Conservation (phyloP, 2,113 vertebrate genomes). For the Gambusia holbrooki region DNA sequence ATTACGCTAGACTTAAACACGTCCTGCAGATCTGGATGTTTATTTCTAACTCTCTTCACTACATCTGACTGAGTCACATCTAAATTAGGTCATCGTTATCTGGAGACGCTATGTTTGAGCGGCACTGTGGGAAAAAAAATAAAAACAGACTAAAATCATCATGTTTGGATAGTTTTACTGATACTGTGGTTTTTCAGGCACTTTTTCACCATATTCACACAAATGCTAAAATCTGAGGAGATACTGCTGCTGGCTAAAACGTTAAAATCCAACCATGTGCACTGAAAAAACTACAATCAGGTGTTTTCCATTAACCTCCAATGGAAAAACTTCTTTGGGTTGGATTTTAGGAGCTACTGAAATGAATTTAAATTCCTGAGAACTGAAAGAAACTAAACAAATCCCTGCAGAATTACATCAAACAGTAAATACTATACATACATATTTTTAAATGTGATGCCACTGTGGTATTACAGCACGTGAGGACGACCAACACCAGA, state of each 20-base stretch:
- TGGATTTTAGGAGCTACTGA: slow-evolving; percentile 31
- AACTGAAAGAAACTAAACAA: slow-evolving; percentile 53
- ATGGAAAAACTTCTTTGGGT: slow-evolving; percentile 52
- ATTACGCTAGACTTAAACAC: slow-evolving; percentile 14
- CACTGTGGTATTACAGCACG: slow-evolving; percentile 5
- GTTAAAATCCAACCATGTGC: background rate
- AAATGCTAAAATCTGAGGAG: slow-evolving; percentile 2
- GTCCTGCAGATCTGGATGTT: slow-evolving; percentile 6
- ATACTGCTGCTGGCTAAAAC: background rate
- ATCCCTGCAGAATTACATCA: slow-evolving; percentile 31
- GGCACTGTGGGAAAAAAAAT: slow-evolving; percentile 22
- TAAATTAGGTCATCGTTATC: slow-evolving; percentile 16
- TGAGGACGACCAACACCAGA: slow-evolving; percentile 14
- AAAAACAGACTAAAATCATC: slow-evolving; percentile 27
- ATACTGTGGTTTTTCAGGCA: slow-evolving; percentile 62
- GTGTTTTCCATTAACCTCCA: background rate
- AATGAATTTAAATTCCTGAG: slow-evolving; percentile 64
- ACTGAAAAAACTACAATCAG: background rate
- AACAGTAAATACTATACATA: background rate
- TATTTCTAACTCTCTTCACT: slow-evolving; percentile 24
- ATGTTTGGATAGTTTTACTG: slow-evolving; percentile 24
- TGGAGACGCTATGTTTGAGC: slow-evolving; percentile 16
- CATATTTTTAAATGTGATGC: slow-evolving; percentile 1
- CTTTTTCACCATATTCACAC: slow-evolving; percentile 32
- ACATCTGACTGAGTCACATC: slow-evolving; percentile 19